Conservation (phyloP, 1,140 invertebrate species). For the Drosophila pseudoananassae region DNA sequence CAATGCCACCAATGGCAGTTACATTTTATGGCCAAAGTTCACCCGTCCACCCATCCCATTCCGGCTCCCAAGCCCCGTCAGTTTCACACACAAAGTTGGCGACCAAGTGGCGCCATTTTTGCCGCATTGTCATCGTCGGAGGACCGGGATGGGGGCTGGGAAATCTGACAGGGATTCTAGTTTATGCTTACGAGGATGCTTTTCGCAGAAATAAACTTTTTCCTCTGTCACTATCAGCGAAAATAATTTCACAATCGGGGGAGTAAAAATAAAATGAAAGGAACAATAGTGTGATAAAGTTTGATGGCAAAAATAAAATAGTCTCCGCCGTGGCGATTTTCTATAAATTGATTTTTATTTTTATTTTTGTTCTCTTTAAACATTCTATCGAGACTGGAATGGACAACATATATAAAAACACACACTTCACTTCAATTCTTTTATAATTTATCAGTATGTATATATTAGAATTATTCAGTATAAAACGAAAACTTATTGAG, state of each 20-base stretch:
- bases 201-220: constrained; percentile 49
- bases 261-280: constrained; percentile 32
- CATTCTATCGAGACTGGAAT: constrained; percentile 74
- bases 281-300: constrained; percentile 30
- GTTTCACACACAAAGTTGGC: constrained; percentile 23
- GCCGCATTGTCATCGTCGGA: constrained; percentile 60
- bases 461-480: constrained; percentile 71
- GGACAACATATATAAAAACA: constrained; percentile 63
- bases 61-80: constrained; percentile 1
- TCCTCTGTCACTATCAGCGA: constrained; percentile 24
- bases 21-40: constrained; percentile 79
- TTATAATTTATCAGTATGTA: constrained; percentile 66
- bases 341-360: constrained; percentile 66
- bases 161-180: constrained; percentile 37
- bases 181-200: constrained; percentile 39
- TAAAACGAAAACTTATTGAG: constrained; percentile 61
- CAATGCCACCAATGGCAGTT: constrained; percentile 78
- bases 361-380: constrained; percentile 49
- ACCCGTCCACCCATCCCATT: constrained; percentile 10
- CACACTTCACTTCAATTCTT: constrained; percentile 46
- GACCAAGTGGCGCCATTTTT: constrained; percentile 76
- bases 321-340: constrained; percentile 26
- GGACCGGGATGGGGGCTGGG: constrained; percentile 10
- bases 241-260: constrained; percentile 25
- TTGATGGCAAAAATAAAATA: constrained; percentile 11